Evolutionary conservation across 2,797 vertebrate genomes (phyloP), one percentile per base, ranked within the genome.

Genomic region (Etheostoma nigrum): DNA sequence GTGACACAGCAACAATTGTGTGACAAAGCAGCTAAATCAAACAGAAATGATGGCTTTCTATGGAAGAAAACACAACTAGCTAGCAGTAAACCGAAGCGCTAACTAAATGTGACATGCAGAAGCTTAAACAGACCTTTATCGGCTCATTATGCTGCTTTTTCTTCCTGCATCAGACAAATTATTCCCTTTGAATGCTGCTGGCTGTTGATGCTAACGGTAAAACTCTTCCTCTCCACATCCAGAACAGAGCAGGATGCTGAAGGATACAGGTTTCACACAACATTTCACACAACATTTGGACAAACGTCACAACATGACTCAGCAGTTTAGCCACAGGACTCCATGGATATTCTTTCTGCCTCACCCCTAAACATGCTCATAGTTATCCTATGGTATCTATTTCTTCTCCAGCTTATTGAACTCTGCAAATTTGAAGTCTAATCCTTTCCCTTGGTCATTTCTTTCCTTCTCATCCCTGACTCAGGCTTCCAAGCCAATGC

Each of bases 261-360:
- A 64, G 75, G 75, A 86, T 49, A 36, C 80, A 60, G 71, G 3
- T 40, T 40, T 40, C 36, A 40, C 36, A 64, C 84, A 81, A 30
- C 58, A 76, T 74, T 91, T 91, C 84, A 84, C 87, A 88, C 88
- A 88, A 82, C 88, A 93, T 83, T 89, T 86, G 86, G 84, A 69
- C 69, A 76, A 83, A 88, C 78, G 81, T 90, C 89, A 93, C 82
- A 72, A 79, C 69, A 82, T 92, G 91, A 94, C 87, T 92, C 90
- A 81, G 89, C 92, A 88, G 65, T 85, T 91, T 80, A 66, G 60
- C 52, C 57, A 64, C 23, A 21, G 73, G 65, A 60, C 77, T 82
- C 73, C 15, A 2, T 27, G 55, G 76, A 78, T 82, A 63, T 61
- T 76, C 55, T 70, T 44, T 73, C 71, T 4, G 48, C 67, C 74